Base-by-base conservation (phyloP, 2,888 invertebrate species). In the Sialis lutaria region DNA sequence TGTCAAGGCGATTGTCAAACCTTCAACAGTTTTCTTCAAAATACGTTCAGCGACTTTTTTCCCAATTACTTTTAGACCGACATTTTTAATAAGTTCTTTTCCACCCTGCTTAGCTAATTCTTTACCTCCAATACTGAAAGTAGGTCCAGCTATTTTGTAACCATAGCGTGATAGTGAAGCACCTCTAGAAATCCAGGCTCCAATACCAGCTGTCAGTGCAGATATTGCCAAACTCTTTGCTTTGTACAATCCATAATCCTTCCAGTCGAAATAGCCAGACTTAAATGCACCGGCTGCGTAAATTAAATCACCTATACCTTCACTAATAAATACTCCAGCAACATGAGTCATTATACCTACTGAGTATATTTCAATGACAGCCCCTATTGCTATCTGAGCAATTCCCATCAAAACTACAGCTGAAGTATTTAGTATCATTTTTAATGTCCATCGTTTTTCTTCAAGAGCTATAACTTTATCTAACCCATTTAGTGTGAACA, bases 251-350 rank as follows among this genome's bases (percentile, higher is more conserved):
- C 30, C 37, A 47, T 55, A 55, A n/a, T 53, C 51, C 33, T 49
- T 40, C 53, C 53, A 55, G 43, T 47, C 50, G 41, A 56, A 56
- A 45, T 53, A 45, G 2, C 54, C 54, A 7, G 51, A 50, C 6
- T 9, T 32, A 6, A 49, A 40, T 42, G 51, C 49, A 37, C 48
- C 40, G 1, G 43, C 48, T 9, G 55, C 55, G 45, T 49, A 57
- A 7, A 55, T 47, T 6, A 58, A 44, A 45, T 58, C 59, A 30
- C 50, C 51, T 6, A 56, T 39, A 37, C 57, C 59, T 51, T 57
- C 55, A 9, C 40, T 37, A 9, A 58, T 49, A 30, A 57, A 48
- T 10, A 41, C 50, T 33, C 8, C 46, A n/a, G 50, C 55, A 7
- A 55, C 33, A 42, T 51, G 51, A 22, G 53, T 52, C 39, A 48